phyloP scores from a whole-genome alignment of 2,888 invertebrate species.

The Ctenicera cuprea region DNA sequence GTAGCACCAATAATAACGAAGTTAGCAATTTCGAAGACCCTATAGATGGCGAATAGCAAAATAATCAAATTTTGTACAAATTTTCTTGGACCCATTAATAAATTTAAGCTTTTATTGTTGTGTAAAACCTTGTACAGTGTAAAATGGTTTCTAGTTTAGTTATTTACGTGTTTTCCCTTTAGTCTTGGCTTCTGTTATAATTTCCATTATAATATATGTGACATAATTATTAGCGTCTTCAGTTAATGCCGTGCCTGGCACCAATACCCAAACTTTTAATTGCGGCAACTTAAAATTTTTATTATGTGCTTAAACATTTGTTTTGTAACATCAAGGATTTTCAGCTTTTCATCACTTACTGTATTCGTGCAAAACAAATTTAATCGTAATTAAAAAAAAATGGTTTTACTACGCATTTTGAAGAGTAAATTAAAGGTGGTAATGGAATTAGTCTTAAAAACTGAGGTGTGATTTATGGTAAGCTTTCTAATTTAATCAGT shows the following conservation, averaged over 20 bases:
- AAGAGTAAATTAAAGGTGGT: background rate
- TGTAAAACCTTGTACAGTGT: background rate
- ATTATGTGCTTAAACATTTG: conserved; percentile 27
- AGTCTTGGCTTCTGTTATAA: conserved; percentile 27
- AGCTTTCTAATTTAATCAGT: background rate
- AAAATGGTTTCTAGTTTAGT: background rate
- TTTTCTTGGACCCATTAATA: background rate
- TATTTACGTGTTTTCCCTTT: background rate
- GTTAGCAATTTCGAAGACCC: too few species aligned
- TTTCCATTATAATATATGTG: conserved; percentile 47
- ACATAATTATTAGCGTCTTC: conserved; percentile 42
- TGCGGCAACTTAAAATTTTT: conserved; percentile 42
- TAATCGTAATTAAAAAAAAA: background rate
- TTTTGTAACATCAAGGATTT: conserved; percentile 13
- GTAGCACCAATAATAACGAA: too few species aligned
- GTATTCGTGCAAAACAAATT: conserved; percentile 3
- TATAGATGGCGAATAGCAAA: too few species aligned
- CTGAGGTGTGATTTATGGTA: background rate
- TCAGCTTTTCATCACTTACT: conserved; percentile 16
- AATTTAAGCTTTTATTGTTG: background rate
- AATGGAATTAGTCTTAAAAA: background rate
- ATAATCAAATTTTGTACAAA: background rate
- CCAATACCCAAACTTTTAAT: conserved; percentile 49
- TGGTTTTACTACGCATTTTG: background rate
- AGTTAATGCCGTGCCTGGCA: conserved; percentile 41